These are phyloP conservation scores for Netelia fuscicornis DNA, from an alignment of 2,888 invertebrate genomes.

Conservation along the genomic window DNA sequence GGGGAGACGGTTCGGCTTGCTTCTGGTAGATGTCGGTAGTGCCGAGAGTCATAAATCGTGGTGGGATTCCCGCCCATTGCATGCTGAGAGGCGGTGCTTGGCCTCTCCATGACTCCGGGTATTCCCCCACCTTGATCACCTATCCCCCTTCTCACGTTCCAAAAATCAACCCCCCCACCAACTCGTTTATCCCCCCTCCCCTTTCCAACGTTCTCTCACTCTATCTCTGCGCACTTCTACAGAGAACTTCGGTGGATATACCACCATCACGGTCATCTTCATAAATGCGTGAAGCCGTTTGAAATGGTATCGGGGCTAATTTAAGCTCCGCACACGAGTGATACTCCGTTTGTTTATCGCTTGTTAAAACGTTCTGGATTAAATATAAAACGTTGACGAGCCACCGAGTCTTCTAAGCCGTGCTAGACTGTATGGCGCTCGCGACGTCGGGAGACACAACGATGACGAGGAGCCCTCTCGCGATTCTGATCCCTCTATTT, in stretches of 20 bases:
- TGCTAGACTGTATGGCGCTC: slow-evolving; percentile 84
- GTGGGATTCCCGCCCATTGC: slow-evolving; percentile 87
- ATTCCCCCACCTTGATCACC: slow-evolving; percentile 69
- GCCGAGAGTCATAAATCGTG: slow-evolving; percentile 82
- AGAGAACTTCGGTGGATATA: slow-evolving; percentile 71
- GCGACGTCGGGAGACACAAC: slow-evolving; percentile 65
- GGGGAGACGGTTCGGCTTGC: slow-evolving; percentile 82
- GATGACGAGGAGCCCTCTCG: slow-evolving; percentile 53
- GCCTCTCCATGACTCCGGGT: slow-evolving; percentile 84
- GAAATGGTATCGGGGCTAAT: slow-evolving; percentile 84
- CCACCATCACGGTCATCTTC: slow-evolving; percentile 80
- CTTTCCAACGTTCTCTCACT: slow-evolving; percentile 9
- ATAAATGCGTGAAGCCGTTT: slow-evolving; percentile 83
- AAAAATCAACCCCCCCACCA: slow-evolving; percentile 67
- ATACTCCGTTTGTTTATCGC: slow-evolving; percentile 85
- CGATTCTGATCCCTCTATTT: slow-evolving; percentile 15
- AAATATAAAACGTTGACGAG: slow-evolving; percentile 84
- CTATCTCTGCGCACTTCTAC: slow-evolving; percentile 30
- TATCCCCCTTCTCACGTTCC: slow-evolving; percentile 58
- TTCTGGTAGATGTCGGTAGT: slow-evolving; percentile 86
- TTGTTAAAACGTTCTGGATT: slow-evolving; percentile 84
- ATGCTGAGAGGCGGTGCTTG: slow-evolving; percentile 86
- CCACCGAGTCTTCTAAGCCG: slow-evolving; percentile 69
- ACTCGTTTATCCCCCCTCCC: slow-evolving; percentile 43
- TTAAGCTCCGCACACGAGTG: slow-evolving; percentile 82